Evolutionary conservation across 2,888 invertebrate genomes (phyloP).

Genomic region (Ichneumoninae sp.): DNA sequence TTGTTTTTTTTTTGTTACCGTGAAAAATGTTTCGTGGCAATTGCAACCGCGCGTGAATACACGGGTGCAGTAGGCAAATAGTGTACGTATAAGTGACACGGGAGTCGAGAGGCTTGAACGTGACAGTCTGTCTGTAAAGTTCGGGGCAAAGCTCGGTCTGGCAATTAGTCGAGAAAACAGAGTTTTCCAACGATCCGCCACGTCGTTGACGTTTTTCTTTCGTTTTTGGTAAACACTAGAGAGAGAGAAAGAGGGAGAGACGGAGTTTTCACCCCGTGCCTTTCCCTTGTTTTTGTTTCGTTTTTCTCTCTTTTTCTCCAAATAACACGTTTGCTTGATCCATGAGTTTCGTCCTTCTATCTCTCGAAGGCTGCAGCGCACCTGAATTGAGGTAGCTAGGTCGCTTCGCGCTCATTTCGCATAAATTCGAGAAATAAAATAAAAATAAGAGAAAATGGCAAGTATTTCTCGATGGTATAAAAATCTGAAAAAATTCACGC

Average conservation of each 20-base stretch:
- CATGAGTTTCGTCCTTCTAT: background rate
- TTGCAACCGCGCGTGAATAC: background rate
- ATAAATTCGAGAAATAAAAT: too few relatives aligned
- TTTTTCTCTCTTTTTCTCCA: background rate
- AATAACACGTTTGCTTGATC: constrained; percentile 5
- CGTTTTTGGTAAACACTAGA: constrained; percentile 24
- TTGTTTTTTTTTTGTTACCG: background rate
- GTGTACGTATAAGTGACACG: constrained; percentile 8
- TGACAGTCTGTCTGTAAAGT: background rate
- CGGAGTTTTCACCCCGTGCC: background rate
- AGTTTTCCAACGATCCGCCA: background rate
- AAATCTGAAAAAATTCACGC: too few relatives aligned
- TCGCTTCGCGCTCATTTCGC: too few relatives aligned
- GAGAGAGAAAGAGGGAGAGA: too few relatives aligned
- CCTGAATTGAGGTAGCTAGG: background rate
- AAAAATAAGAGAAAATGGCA: too few relatives aligned
- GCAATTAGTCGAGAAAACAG: constrained; percentile 44
- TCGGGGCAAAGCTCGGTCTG: constrained; percentile 15
- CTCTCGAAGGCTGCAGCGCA: constrained; percentile 1
- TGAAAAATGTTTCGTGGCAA: background rate
- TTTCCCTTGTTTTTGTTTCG: constrained; percentile 10
- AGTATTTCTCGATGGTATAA: too few relatives aligned
- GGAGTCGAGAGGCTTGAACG: background rate
- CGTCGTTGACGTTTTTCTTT: constrained; percentile 29
- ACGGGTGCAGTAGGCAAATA: background rate